These are phyloP conservation scores for Microcaecilia unicolor DNA, from an alignment of 2,797 vertebrate genomes.

Conservation along the genomic window DNA sequence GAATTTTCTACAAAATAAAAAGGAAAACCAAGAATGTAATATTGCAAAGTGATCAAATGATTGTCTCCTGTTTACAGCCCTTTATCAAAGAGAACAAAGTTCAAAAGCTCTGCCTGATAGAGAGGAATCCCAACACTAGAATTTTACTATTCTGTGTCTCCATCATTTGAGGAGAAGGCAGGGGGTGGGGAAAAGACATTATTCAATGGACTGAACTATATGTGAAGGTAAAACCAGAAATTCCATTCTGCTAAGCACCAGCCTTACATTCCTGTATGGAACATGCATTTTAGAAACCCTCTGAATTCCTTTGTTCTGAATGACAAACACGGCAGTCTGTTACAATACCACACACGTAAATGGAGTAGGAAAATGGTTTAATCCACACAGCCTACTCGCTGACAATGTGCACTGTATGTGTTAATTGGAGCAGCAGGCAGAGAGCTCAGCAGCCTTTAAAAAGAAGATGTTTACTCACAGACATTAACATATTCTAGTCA, in stretches of 20 bases:
- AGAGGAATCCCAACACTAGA: slow-evolving; percentile 39
- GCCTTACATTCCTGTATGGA: neutral
- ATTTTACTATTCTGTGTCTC: slow-evolving; percentile 47
- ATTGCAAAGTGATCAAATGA: neutral
- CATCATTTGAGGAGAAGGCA: slow-evolving; percentile 48
- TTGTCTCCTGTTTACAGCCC: slow-evolving; percentile 7
- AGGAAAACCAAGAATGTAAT: neutral
- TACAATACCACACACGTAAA: slow-evolving; percentile 4
- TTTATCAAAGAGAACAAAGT: slow-evolving; percentile 45
- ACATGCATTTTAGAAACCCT: neutral
- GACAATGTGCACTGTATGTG: neutral
- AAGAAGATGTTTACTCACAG: slow-evolving; percentile 45
- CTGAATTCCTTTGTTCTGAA: slow-evolving; percentile 11
- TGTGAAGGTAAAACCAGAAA: too few relatives aligned
- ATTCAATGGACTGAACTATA: slow-evolving; percentile 60
- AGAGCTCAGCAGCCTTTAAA: too few relatives aligned
- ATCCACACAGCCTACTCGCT: slow-evolving; percentile 27
- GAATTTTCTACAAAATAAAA: slow-evolving; percentile 14
- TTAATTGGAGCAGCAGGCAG: neutral
- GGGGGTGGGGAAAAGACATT: slow-evolving; percentile 45
- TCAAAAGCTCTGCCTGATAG: slow-evolving; percentile 43
- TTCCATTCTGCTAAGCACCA: slow-evolving; percentile 36
- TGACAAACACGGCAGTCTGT: neutral
- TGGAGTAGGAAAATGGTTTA: slow-evolving; percentile 53
- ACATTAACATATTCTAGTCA: slow-evolving; percentile 50